A percentile compares a stretch with the other conserved stretches of the same genome.
Conservation (phyloP, 2,113 vertebrate species). For the Anhinga anhinga region DNA sequence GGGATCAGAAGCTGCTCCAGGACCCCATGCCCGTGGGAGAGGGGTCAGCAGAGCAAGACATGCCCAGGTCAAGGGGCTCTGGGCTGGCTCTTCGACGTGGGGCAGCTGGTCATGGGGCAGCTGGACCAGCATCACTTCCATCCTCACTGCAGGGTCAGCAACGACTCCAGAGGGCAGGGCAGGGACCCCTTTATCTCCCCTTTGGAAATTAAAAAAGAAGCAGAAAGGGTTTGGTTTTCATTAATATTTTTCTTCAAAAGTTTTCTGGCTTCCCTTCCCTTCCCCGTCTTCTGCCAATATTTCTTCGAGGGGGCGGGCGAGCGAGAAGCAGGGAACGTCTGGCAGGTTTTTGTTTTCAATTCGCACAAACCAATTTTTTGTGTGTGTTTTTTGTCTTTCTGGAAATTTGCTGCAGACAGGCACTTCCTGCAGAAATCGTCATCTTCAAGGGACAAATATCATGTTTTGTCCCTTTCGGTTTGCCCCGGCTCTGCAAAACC, state of each 20-base stretch:
- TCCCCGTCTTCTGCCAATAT: slow-evolving; percentile 43
- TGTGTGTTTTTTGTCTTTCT: slow-evolving; percentile 49
- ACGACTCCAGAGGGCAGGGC: background rate
- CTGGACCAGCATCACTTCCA: background rate
- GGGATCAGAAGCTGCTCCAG: background rate
- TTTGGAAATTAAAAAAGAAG: background rate
- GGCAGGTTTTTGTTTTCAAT: slow-evolving; percentile 66
- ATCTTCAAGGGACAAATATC: slow-evolving; percentile 11
- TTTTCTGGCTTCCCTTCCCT: slow-evolving; percentile 44
- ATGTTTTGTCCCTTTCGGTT: background rate
- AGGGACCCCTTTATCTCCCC: background rate
- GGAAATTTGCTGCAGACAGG: slow-evolving; percentile 48
- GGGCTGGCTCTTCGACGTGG: background rate
- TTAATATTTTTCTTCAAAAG: slow-evolving; percentile 67
- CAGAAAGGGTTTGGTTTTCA: slow-evolving; percentile 26
- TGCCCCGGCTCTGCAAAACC: background rate
- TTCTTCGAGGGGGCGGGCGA: slow-evolving; percentile 46
- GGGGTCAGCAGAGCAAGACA: background rate
- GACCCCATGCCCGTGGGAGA: background rate
- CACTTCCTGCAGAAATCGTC: slow-evolving; percentile 57
- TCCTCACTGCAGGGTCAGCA: background rate
- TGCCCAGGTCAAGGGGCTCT: background rate
- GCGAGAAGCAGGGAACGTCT: slow-evolving; percentile 58
- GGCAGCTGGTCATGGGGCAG: background rate
- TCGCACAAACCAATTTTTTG: slow-evolving; percentile 24